Percentiles rank a stretch among this genome's conserved stretches.
These are phyloP conservation scores for Trichacis sp. DNA, from an alignment of 2,888 invertebrate species.

Conservation along the genomic window DNA sequence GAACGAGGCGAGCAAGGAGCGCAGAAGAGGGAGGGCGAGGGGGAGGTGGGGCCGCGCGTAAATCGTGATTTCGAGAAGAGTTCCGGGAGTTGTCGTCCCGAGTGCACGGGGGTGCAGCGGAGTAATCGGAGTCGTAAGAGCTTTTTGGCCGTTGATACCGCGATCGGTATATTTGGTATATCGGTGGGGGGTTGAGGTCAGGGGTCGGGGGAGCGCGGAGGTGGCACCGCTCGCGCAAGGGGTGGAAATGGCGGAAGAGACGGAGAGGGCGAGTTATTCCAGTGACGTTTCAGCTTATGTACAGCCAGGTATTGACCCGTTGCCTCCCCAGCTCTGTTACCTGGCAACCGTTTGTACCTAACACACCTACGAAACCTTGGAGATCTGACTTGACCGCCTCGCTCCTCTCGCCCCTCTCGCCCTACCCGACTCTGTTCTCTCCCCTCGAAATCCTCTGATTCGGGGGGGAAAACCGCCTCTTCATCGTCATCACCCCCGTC, in stretches of 20 bases:
- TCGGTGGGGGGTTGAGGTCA: slow-evolving; percentile 47
- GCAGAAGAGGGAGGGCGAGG: too few species aligned
- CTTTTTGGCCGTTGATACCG: too few species aligned
- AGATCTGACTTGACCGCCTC: slow-evolving; percentile 64
- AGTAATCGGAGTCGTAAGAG: too few species aligned
- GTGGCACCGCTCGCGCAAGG: slow-evolving; percentile 10
- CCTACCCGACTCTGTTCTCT: slow-evolving; percentile 12
- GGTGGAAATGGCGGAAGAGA: slow-evolving; percentile 38
- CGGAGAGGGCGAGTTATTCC: slow-evolving; percentile 45
- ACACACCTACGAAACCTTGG: slow-evolving; percentile 69
- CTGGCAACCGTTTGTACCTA: slow-evolving; percentile 67
- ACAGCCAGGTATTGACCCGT: slow-evolving; percentile 68
- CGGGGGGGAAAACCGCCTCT: slow-evolving; percentile 52
- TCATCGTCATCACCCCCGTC: too few species aligned
- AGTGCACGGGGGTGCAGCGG: slow-evolving; percentile 33
- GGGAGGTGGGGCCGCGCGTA: too few species aligned
- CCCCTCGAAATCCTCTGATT: slow-evolving; percentile 52
- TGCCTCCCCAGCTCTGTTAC: slow-evolving; percentile 62
- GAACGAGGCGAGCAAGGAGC: slow-evolving; percentile 12
- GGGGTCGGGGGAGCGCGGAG: slow-evolving; percentile 25
- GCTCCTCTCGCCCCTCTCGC: slow-evolving; percentile 22
- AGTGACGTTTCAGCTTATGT: slow-evolving; percentile 62
- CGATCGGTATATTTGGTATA: too few species aligned
- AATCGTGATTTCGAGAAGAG: slow-evolving; percentile 40
- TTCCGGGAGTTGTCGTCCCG: slow-evolving; percentile 57